These are phyloP conservation scores for Bicyclus anynana DNA, from an alignment of 1,140 invertebrate species.

Conservation along the genomic window DNA sequence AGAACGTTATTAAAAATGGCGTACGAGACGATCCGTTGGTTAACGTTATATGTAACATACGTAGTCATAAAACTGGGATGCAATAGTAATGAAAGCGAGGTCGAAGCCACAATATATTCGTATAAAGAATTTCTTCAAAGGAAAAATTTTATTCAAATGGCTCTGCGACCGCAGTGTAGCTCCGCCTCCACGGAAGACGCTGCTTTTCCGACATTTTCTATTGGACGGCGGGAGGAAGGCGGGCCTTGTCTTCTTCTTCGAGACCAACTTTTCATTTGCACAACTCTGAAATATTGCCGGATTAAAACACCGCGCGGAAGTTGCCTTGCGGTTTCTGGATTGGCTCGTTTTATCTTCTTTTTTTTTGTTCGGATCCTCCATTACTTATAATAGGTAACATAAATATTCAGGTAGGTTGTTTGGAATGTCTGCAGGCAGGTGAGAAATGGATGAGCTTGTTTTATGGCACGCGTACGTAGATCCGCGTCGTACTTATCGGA, in stretches of 20 bases:
- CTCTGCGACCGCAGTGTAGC: constrained; percentile 61
- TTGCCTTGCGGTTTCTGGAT: constrained; percentile 61
- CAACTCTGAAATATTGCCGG: constrained; percentile 67
- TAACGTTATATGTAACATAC: constrained; percentile 9
- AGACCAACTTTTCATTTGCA: constrained; percentile 75
- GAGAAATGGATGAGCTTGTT: neutral
- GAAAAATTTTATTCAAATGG: constrained; percentile 72
- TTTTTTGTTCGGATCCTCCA: constrained; percentile 34
- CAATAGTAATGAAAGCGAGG: constrained; percentile 44
- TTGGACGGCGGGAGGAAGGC: constrained; percentile 64
- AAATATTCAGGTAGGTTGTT: constrained; percentile 7
- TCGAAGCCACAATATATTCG: constrained; percentile 58
- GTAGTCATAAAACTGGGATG: constrained; percentile 33
- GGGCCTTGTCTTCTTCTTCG: constrained; percentile 63
- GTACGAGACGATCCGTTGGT: neutral
- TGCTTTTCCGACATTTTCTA: constrained; percentile 68
- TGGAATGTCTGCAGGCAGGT: neutral
- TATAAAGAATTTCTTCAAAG: constrained; percentile 71
- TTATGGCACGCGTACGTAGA: too few species aligned
- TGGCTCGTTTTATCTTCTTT: constrained; percentile 46
- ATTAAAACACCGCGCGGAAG: constrained; percentile 64
- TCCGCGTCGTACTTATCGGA: too few species aligned
- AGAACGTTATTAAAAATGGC: neutral
- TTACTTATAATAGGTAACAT: constrained; percentile 24
- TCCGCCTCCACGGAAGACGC: constrained; percentile 67